These are phyloP conservation scores for Melospiza georgiana DNA, from an alignment of 2,113 vertebrate species.

Conservation along the genomic window DNA sequence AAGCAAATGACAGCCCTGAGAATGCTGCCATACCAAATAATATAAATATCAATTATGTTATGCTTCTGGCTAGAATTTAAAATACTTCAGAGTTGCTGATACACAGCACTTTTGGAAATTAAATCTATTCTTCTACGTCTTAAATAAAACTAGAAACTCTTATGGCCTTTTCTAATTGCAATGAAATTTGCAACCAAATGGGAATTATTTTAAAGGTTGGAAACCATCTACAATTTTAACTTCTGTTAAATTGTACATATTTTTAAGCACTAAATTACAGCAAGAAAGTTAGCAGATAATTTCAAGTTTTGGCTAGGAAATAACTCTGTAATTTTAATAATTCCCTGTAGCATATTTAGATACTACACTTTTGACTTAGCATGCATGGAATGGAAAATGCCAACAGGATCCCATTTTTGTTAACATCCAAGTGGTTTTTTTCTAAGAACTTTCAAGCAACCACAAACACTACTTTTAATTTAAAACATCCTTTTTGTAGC, in stretches of 20 bases:
- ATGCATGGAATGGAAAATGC: neutral
- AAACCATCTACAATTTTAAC: neutral
- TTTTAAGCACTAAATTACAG: neutral
- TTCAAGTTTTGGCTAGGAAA: neutral
- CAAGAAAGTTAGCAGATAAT: neutral
- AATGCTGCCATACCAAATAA: constrained; percentile 1
- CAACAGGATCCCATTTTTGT: neutral
- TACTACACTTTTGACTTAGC: neutral
- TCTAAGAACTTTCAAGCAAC: neutral
- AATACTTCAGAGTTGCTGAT: constrained; percentile 24
- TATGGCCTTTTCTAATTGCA: constrained; percentile 27
- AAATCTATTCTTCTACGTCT: neutral
- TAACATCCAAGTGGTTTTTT: constrained; percentile 1
- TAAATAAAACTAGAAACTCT: constrained; percentile 36
- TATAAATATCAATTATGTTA: constrained; percentile 54
- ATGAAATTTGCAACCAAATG: constrained; percentile 6
- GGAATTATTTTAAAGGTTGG: constrained; percentile 11
- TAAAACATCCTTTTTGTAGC: neutral
- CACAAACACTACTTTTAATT: neutral
- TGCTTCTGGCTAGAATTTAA: constrained; percentile 59
- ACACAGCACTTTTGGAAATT: constrained; percentile 17
- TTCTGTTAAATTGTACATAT: neutral
- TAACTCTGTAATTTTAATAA: neutral
- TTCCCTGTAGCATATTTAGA: constrained; percentile 1
- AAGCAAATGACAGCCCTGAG: constrained; percentile 45